Evolutionary conservation across 1,140 invertebrate species (phyloP), one percentile per base, ranked within the genome.

Genomic region (Rhyacophila brunnea): DNA sequence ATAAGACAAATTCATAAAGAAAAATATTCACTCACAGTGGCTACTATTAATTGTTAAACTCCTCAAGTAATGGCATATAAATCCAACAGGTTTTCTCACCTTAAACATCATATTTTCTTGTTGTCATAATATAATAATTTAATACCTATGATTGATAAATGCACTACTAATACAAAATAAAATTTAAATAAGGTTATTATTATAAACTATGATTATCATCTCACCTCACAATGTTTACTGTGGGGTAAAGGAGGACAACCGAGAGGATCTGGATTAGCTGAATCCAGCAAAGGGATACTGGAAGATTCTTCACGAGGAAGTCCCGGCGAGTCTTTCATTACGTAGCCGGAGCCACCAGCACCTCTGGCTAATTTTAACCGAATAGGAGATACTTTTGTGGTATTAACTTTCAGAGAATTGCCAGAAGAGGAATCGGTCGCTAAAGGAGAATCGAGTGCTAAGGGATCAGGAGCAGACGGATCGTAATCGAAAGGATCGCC

Each of bases 211-310:
- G 60, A 81, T 83, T 87, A 90, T 91, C 88, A 91, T 85, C 89
- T 91, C 83, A 90, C 88, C 82, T 90, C 87, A 80, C 88, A 89
- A 79, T 88, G 87, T 82, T 90, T 88, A 71, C 85, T 87, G 67
- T 86, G 79, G 68, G 85, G 77, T 64, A 85, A 75, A 64, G 87
- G 73, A 64, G 76, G 72, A 67, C 74, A 75, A 44, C 68, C 66
- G 43, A 73, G 70, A 53, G 66, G 68, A 51, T 71, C 69, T 35
- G 68, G 58, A 14, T 67, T 67, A 45, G 68, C 57, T 50, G 67
- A 63, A 18, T 68, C 47, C 54, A 43, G 43, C 11, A 63, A 23
- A 20, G 58, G 53, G 7, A 23, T 43, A n/a, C 65, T 43, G 15
- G 60, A 45, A 48, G 58, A 49, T 20, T 65, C 62, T 35, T 70